These are phyloP conservation scores for Drosophila arizonae DNA, from an alignment of 1,140 invertebrate genomes.

Conservation along the genomic window DNA sequence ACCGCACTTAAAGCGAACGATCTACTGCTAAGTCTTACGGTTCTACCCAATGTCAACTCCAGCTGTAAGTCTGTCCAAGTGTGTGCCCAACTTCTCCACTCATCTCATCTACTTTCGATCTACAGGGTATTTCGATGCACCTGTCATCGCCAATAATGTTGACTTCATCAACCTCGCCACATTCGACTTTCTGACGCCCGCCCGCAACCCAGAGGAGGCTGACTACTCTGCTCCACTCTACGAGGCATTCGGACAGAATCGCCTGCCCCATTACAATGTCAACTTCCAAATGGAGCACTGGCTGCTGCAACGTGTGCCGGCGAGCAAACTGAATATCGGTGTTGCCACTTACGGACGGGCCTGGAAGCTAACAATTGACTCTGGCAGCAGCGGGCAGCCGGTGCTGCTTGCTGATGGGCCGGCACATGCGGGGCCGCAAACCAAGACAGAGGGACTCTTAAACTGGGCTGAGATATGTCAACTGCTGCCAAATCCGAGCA, in stretches of 20 bases:
- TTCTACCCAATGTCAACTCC: conserved; percentile 90
- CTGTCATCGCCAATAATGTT: conserved; percentile 87
- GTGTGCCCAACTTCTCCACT: too few species aligned
- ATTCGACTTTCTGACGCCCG: conserved; percentile 91
- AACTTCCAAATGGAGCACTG: conserved; percentile 86
- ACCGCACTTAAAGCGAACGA: conserved; percentile 86
- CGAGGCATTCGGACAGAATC: conserved; percentile 85
- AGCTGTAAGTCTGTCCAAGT: conserved; percentile 84
- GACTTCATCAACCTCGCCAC: conserved; percentile 91
- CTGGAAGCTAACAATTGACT: conserved; percentile 90
- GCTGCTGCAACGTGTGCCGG: conserved; percentile 86
- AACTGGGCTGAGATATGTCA: conserved; percentile 92
- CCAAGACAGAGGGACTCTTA: conserved; percentile 88
- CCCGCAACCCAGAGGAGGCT: conserved; percentile 89
- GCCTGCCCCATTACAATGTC: conserved; percentile 87
- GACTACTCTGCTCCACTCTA: conserved; percentile 89
- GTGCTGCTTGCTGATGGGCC: conserved; percentile 86
- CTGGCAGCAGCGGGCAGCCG: conserved; percentile 89
- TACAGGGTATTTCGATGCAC: conserved; percentile 90
- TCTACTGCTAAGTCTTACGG: conserved; percentile 86
- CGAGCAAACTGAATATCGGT: conserved; percentile 91
- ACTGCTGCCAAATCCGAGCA: conserved; percentile 86
- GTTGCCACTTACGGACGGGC: conserved; percentile 92
- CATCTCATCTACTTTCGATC: background rate
- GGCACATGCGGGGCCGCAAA: conserved; percentile 86